Evolutionary conservation across 2,888 invertebrate species (phyloP).

Genomic region (Psylliodes chrysocephalus): DNA sequence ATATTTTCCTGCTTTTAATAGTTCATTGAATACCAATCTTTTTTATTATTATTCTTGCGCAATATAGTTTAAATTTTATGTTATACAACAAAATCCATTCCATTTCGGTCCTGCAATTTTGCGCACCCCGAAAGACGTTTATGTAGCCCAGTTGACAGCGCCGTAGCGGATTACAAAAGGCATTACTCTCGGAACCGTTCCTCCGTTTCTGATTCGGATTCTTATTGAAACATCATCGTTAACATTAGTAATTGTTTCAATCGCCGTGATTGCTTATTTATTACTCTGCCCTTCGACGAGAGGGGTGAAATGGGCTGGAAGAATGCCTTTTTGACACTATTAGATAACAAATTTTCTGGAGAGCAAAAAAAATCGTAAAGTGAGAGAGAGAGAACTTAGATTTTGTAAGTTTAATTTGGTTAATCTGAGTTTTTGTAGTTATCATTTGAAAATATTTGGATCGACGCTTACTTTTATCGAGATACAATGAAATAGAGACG

Average conservation of each 20-base stretch:
- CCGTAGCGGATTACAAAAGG: conserved; percentile 38
- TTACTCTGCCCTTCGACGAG: conserved; percentile 10
- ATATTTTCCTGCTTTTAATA: too few relatives aligned
- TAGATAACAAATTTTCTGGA: neutral
- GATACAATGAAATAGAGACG: too few relatives aligned
- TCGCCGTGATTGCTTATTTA: conserved; percentile 45
- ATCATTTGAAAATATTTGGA: too few relatives aligned
- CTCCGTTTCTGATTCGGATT: conserved; percentile 46
- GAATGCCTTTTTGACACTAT: conserved; percentile 6
- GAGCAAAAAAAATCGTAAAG: too few relatives aligned
- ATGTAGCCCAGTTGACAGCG: conserved; percentile 34
- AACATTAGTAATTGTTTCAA: conserved; percentile 47
- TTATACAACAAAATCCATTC: too few relatives aligned
- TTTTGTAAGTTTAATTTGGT: too few relatives aligned
- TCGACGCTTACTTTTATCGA: too few relatives aligned
- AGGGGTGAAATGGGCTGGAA: conserved; percentile 28
- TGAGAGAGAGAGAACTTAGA: too few relatives aligned
- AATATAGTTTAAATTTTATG: too few relatives aligned
- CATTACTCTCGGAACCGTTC: conserved; percentile 38
- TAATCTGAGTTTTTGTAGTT: too few relatives aligned
- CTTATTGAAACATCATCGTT: conserved; percentile 51
- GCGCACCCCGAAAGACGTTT: conserved; percentile 40
- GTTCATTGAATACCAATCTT: too few relatives aligned
- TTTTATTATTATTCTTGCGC: too few relatives aligned
- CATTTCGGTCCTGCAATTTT: conserved; percentile 28